A percentile compares a stretch with the other conserved stretches of the same genome.
These are phyloP conservation scores for Patella pellucida DNA, from an alignment of 2,888 invertebrate genomes.

Conservation along the genomic window DNA sequence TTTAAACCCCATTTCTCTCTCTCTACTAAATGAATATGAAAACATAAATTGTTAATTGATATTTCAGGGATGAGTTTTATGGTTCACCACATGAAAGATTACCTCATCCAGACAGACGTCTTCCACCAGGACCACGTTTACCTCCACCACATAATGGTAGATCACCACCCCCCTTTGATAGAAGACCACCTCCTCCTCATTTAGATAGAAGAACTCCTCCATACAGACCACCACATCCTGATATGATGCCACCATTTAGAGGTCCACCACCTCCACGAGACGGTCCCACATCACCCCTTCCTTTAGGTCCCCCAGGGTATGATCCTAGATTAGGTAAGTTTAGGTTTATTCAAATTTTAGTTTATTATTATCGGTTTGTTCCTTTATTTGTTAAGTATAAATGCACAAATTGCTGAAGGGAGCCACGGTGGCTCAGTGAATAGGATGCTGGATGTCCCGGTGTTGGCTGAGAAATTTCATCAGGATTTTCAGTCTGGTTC, in stretches of 20 bases:
- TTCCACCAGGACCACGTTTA: conserved; percentile 44
- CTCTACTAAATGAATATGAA: too few relatives aligned
- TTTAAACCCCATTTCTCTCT: too few relatives aligned
- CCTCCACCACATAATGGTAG: conserved; percentile 43
- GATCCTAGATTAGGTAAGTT: conserved; percentile 30
- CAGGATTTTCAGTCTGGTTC: too few relatives aligned
- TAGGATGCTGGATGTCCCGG: too few relatives aligned
- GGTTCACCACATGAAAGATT: conserved; percentile 28
- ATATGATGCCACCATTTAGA: conserved; percentile 30
- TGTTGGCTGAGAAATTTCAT: too few relatives aligned
- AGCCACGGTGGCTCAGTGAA: too few relatives aligned
- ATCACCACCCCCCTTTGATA: conserved; percentile 52
- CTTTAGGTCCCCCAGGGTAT: conserved; percentile 24
- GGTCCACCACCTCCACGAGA: conserved; percentile 42
- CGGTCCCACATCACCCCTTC: conserved; percentile 28
- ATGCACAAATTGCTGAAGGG: too few relatives aligned
- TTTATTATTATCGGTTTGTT: neutral
- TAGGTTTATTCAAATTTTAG: neutral
- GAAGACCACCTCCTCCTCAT: conserved; percentile 31
- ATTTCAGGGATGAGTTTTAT: too few relatives aligned
- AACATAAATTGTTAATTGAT: too few relatives aligned
- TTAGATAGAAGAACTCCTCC: conserved; percentile 35
- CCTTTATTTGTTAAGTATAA: too few relatives aligned
- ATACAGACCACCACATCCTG: conserved; percentile 32
- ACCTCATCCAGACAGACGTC: conserved; percentile 40